Percentiles rank a stretch among this genome's conserved stretches.
These are phyloP conservation scores for Metacarcinus magister DNA, from an alignment of 2,888 invertebrate genomes.

Conservation along the genomic window DNA sequence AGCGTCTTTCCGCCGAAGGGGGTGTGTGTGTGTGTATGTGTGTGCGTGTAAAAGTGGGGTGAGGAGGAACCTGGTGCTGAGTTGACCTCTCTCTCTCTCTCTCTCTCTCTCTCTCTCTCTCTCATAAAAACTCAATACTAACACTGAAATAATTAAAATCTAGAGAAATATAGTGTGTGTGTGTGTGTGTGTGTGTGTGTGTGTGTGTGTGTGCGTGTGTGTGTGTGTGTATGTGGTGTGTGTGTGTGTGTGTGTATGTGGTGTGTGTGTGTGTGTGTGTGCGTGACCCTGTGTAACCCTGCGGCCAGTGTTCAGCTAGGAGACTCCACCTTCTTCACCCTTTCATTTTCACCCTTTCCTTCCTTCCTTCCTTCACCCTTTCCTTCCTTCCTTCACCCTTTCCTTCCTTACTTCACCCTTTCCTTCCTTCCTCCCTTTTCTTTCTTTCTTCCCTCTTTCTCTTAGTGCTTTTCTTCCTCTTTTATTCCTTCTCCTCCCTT, in stretches of 20 bases:
- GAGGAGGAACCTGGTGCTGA: too few relatives aligned
- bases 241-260: too few relatives aligned
- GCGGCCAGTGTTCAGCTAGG: background rate
- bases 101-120: too few relatives aligned
- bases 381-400: slow-evolving; percentile 6
- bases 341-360: background rate
- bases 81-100: too few relatives aligned
- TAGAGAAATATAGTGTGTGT: background rate
- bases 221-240: too few relatives aligned
- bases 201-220: too few relatives aligned
- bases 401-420: too few relatives aligned
- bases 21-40: too few relatives aligned
- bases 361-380: background rate
- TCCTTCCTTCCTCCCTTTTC: background rate
- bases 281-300: background rate
- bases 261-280: slow-evolving; percentile 33
- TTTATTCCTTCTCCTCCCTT: background rate
- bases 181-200: slow-evolving; percentile 48
- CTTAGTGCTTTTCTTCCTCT: background rate
- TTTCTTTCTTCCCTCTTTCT: background rate
- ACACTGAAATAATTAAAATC: too few relatives aligned
- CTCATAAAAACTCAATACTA: too few relatives aligned
- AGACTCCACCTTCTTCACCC: background rate
- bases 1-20: too few relatives aligned
- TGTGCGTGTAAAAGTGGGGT: too few relatives aligned